A percentile compares a stretch with the other conserved stretches of the same genome.
phyloP scores from a whole-genome alignment of 2,113 vertebrate genomes.

The Atractosteus spatula region DNA sequence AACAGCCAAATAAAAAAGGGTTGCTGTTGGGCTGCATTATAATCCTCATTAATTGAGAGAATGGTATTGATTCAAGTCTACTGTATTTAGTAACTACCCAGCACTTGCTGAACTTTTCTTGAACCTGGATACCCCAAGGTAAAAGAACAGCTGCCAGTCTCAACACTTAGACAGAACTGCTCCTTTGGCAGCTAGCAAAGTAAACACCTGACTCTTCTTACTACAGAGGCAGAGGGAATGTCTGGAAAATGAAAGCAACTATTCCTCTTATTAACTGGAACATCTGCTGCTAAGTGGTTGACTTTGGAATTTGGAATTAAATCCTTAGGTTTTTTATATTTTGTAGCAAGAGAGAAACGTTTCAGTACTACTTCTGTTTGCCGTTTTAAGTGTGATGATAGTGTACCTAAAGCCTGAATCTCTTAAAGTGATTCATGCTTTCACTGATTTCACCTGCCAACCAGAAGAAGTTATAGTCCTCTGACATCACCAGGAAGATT shows the following conservation, averaged over 20 bases:
- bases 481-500: no score
- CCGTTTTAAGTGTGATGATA: no score
- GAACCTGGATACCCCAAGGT: background rate
- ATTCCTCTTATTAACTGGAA: constrained; percentile 1
- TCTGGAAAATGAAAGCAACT: background rate
- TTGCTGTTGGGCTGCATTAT: background rate
- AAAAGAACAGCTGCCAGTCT: constrained; percentile 19
- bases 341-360: background rate
- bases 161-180: background rate
- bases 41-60: constrained; percentile 16
- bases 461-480: no score
- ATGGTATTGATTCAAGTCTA: constrained; percentile 8
- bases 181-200: constrained; percentile 13
- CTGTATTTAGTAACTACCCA: constrained; percentile 4
- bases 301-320: background rate
- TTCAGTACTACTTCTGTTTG: background rate
- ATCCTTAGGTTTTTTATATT: background rate
- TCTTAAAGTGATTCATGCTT: no score
- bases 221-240: background rate
- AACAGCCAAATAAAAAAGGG: no score
- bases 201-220: constrained; percentile 30
- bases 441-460: no score
- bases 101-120: background rate
- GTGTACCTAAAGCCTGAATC: no score
- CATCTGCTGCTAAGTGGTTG: constrained; percentile 7